Percentiles rank a stretch among this genome's conserved stretches.
Conservation (phyloP, 2,797 vertebrate genomes). For the Hylomyscus alleni region DNA sequence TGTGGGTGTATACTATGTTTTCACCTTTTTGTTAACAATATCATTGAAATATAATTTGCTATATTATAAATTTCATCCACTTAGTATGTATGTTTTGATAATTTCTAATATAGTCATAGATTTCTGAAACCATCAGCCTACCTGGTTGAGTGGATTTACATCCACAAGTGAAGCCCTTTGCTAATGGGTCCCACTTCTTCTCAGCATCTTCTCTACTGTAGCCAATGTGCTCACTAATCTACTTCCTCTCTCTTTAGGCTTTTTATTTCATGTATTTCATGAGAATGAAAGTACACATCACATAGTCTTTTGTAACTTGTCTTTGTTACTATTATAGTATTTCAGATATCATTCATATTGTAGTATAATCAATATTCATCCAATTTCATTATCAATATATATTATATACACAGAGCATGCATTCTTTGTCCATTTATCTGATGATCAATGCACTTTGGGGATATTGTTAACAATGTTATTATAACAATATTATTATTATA, state of each 20-base stretch:
- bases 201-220: no score
- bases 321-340: no score
- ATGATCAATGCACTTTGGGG: not conserved
- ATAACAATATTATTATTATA: not conserved
- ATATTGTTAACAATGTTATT: not conserved
- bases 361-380: not conserved
- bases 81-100: not conserved
- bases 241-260: no score
- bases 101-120: not conserved
- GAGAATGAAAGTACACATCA: no score
- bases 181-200: not conserved
- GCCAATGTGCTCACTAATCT: not conserved
- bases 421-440: not conserved
- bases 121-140: not conserved
- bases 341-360: no score
- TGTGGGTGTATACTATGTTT: no score
- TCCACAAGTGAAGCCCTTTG: not conserved
- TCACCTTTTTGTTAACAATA: not conserved
- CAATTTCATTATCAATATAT: not conserved
- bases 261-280: not conserved
- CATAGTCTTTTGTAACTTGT: not conserved
- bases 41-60: not conserved
- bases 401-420: not conserved
- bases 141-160: no score
- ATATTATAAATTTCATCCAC: not conserved